phyloP scores from a whole-genome alignment of 2,113 vertebrate genomes.

The Corythaixoides concolor region DNA sequence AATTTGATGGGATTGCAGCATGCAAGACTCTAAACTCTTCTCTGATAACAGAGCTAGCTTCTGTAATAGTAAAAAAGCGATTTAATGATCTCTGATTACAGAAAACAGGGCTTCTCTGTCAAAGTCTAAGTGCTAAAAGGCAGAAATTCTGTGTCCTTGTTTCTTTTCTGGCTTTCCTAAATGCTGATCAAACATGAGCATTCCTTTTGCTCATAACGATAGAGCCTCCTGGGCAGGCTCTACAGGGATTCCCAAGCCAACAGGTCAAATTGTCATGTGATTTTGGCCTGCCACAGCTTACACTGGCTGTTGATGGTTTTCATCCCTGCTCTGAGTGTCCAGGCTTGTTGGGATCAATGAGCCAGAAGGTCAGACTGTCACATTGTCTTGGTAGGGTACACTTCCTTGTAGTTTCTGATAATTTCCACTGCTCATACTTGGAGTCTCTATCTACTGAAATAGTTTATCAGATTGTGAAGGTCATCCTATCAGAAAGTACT shows the following conservation, averaged over 20 bases:
- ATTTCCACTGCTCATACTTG: not conserved
- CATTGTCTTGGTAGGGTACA: not conserved
- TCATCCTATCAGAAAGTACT: constrained; percentile 3
- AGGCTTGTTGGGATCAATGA: not conserved
- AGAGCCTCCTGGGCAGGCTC: not conserved
- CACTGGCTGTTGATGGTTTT: not conserved
- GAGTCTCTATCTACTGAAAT: not conserved
- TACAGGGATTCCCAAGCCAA: not conserved
- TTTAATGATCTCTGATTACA: not conserved
- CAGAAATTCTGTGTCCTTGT: not conserved
- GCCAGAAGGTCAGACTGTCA: not conserved
- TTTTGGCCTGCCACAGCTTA: not conserved
- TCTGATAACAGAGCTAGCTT: not conserved
- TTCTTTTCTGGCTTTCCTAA: not conserved
- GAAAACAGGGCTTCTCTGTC: not conserved
- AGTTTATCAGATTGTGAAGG: not conserved
- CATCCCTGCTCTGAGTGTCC: not conserved
- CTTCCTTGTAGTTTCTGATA: not conserved
- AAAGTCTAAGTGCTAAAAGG: not conserved
- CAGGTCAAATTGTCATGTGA: not conserved
- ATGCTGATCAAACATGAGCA: not conserved
- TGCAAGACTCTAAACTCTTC: not conserved
- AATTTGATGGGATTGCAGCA: not conserved
- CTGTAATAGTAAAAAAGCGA: not conserved
- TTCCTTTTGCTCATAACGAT: not conserved